phyloP scores from a whole-genome alignment of 2,797 vertebrate genomes.

The Acrossocheilus fasciatus region DNA sequence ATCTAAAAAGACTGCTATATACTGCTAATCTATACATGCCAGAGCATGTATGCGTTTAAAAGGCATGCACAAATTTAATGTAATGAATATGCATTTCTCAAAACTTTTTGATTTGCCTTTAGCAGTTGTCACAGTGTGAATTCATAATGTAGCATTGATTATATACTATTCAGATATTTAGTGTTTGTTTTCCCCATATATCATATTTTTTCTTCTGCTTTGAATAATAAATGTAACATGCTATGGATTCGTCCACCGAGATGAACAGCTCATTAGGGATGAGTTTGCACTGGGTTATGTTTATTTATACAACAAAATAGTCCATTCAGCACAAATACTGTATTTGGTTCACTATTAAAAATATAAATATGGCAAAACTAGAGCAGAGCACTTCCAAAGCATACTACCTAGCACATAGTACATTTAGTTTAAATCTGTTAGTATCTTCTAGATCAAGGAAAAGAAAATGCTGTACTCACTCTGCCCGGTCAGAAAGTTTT shows the following conservation, averaged over 20 bases:
- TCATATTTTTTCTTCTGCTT: neutral
- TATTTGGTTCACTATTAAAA: constrained; percentile 4
- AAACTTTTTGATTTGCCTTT: neutral
- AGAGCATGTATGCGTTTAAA: neutral
- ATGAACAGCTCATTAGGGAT: constrained; percentile 8
- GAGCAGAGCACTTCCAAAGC: neutral
- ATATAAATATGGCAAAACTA: constrained; percentile 6
- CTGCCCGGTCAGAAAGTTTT: neutral
- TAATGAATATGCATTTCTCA: neutral
- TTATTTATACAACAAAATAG: neutral
- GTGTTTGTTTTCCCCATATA: neutral
- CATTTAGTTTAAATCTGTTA: neutral
- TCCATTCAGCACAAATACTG: constrained; percentile 19
- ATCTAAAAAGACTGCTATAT: too few relatives aligned
- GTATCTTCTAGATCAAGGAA: neutral
- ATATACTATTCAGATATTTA: neutral
- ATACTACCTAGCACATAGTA: neutral
- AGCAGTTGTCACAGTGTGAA: neutral
- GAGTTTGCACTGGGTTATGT: neutral
- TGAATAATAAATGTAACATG: constrained; percentile 1
- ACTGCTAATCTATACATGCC: too few relatives aligned
- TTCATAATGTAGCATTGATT: neutral
- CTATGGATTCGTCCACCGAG: neutral
- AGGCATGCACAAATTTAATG: neutral
- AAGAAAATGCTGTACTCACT: neutral